Evolutionary conservation across 2,888 invertebrate species (phyloP).

Genomic region (Tinea semifulvella): DNA sequence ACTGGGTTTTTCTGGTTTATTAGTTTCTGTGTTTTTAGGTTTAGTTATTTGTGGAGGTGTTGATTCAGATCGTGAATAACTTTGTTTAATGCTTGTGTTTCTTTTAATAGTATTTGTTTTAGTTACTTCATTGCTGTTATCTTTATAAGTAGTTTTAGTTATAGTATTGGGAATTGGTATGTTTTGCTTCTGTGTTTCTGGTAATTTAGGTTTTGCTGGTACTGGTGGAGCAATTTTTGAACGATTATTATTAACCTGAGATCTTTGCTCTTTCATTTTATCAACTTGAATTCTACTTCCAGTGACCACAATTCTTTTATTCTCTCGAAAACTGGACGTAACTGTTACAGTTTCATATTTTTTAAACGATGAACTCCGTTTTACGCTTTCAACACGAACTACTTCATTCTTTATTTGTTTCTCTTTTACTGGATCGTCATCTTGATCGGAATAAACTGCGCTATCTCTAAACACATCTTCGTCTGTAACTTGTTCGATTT

Average conservation of each 20-base stretch:
- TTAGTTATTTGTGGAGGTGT: slow-evolving; percentile 21
- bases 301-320: slow-evolving; percentile 28
- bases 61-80: slow-evolving; percentile 34
- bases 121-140: slow-evolving; percentile 27
- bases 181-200: slow-evolving; percentile 28
- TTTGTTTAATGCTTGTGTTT: slow-evolving; percentile 27
- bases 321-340: slow-evolving; percentile 32
- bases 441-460: slow-evolving; percentile 83
- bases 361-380: slow-evolving; percentile 38
- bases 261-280: slow-evolving; percentile 23
- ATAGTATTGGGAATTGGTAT: not conserved
- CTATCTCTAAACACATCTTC: slow-evolving; percentile 80
- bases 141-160: not conserved
- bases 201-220: slow-evolving; percentile 68
- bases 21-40: not conserved
- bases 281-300: slow-evolving; percentile 27
- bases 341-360: slow-evolving; percentile 33
- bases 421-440: slow-evolving; percentile 52
- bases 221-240: slow-evolving; percentile 70
- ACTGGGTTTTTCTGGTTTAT: not conserved
- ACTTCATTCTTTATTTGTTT: slow-evolving; percentile 32
- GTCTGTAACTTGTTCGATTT: slow-evolving; percentile 75
- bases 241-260: slow-evolving; percentile 34
- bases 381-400: slow-evolving; percentile 38
- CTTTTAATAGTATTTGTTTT: slow-evolving; percentile 41